phyloP scores from a whole-genome alignment of 2,797 vertebrate species.

The Syndactyla subalaris region DNA sequence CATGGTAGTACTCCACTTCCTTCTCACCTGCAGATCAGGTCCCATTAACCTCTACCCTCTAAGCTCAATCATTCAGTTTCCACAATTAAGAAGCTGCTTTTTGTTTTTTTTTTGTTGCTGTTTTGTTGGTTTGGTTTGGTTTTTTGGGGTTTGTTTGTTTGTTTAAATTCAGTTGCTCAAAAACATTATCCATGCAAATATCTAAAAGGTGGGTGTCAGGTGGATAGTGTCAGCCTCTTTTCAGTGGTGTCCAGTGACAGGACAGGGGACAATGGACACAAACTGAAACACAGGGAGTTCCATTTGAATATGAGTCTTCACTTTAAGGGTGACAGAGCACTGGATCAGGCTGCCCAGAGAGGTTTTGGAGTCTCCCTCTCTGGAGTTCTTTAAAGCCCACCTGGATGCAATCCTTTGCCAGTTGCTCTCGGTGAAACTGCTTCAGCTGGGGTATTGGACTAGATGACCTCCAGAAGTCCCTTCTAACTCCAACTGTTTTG shows the following conservation, averaged over 20 bases:
- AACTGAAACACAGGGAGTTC: accelerated
- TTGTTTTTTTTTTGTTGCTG: not conserved
- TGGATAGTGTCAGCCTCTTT: not conserved
- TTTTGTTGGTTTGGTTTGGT: too few relatives aligned
- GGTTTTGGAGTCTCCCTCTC: not conserved
- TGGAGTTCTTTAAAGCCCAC: not conserved
- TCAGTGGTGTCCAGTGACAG: not conserved
- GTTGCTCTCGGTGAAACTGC: not conserved
- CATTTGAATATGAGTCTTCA: not conserved
- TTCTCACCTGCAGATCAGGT: not conserved
- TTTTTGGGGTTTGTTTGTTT: too few relatives aligned
- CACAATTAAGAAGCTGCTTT: not conserved
- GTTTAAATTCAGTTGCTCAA: not conserved
- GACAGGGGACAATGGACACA: not conserved
- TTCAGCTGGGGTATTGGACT: not conserved
- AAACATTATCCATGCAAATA: not conserved
- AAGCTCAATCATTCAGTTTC: not conserved
- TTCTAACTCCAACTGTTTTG: not conserved
- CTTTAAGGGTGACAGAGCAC: not conserved
- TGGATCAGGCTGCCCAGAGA: not conserved
- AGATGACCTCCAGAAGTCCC: not conserved
- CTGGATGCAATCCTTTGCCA: not conserved
- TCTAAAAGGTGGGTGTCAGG: not conserved
- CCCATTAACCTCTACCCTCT: not conserved
- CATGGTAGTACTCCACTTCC: not conserved